Base-by-base conservation (phyloP, 2,113 vertebrate species). In the Geococcyx californianus region DNA sequence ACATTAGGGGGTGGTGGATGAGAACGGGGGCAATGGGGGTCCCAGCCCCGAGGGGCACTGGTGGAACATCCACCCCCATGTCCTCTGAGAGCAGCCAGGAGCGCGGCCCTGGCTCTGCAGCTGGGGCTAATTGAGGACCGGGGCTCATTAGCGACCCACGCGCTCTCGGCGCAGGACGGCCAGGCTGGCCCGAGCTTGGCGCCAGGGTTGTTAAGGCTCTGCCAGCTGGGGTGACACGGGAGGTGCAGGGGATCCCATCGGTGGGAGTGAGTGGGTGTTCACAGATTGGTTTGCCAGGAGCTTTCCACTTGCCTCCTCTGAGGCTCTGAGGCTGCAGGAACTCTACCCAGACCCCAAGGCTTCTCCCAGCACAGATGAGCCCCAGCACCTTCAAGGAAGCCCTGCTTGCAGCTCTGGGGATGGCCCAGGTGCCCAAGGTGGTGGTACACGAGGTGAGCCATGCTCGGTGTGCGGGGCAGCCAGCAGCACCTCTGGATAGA, bases 191-290 rank as follows among this genome's bases (percentile, higher is more conserved):
- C 0, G 13, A 26, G 68, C 26, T 54, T 7, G 83, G 93, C 9
- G 7, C 89, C 87, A 60, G 73, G 44, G 69, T 74, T 52, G 67
- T 84, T 92, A 79, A 62, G 3, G 36, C 0, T 0, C 59, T 94
- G 86, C 49, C 79, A 92, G 75, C 28, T 0, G 1, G 85, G 83
- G 59, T 92, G 89, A 66, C 0, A 14, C 9, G 28, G 3, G 42
- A 40, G 60, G 62, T n/a, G 6, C 6, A 2, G 10, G 36, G 63
- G 36, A 17, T 49, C 12, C 44, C 13, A 0, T 0, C 0, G 1
- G n/a, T 3, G 10, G 38, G 69, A 49, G 58, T 17, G 45, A 47
- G 45, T 7, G 23, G 60, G 24, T 8, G 1, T 10, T 91, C 38
- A 42, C 56, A 29, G 69, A 28, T 20, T 13, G 2, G 31, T 7